These are phyloP conservation scores for Adelosebastes latens DNA, from an alignment of 2,797 vertebrate genomes.

Conservation along the genomic window DNA sequence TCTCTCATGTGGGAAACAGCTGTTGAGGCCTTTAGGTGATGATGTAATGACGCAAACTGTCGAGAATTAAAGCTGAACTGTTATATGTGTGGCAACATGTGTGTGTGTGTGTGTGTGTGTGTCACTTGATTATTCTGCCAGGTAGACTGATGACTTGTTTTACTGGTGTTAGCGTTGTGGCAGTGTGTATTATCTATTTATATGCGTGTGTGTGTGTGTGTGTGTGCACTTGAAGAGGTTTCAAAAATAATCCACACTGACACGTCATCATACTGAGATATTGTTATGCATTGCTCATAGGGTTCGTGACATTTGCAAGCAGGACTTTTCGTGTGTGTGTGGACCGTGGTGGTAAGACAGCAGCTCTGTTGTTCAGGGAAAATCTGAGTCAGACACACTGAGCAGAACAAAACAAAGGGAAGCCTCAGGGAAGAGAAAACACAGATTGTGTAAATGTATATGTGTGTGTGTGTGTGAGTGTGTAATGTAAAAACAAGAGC, in stretches of 20 bases:
- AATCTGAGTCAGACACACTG: conserved; percentile 35
- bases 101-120: not conserved
- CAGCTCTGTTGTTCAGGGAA: conserved; percentile 24
- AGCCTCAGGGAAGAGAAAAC: not conserved
- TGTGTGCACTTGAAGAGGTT: not conserved
- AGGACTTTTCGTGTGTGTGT: not conserved
- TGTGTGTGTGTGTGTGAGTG: not conserved
- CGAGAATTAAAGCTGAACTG: not conserved
- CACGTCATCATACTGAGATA: not conserved
- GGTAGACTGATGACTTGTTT: conserved; percentile 22
- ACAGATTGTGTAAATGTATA: not conserved
- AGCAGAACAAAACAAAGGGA: conserved; percentile 31
- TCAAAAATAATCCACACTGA: not conserved
- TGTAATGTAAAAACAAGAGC: not conserved
- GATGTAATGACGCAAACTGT: conserved; percentile 32
- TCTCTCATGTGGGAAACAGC: conserved; percentile 48
- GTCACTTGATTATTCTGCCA: conserved; percentile 9
- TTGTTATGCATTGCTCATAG: not conserved
- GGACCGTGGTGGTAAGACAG: conserved; percentile 2
- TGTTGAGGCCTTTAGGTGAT: conserved; percentile 27
- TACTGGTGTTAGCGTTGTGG: conserved; percentile 1
- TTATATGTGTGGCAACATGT: not conserved
- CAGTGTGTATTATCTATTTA: not conserved
- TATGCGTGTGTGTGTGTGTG: not conserved
- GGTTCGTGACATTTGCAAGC: not conserved